These are phyloP conservation scores for Drosophila orosa DNA, from an alignment of 1,140 invertebrate genomes.

Conservation along the genomic window DNA sequence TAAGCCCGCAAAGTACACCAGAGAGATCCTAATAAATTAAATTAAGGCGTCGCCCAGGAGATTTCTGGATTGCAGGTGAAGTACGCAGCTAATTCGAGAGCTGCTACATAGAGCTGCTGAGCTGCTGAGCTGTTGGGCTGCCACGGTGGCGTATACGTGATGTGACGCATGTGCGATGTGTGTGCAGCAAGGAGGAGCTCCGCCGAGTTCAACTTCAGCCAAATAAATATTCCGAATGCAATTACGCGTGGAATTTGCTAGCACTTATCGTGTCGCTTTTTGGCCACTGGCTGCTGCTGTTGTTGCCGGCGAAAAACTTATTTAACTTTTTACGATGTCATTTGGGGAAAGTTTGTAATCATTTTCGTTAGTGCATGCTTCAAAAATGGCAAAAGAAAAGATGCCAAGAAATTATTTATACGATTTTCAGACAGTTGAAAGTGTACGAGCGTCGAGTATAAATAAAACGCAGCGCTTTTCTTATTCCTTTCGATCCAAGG, in stretches of 20 bases:
- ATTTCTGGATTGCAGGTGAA: slow-evolving; percentile 24
- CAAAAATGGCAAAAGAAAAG: slow-evolving; percentile 62
- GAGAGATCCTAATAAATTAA: slow-evolving; percentile 36
- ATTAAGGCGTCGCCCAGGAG: slow-evolving; percentile 33
- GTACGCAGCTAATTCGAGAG: slow-evolving; percentile 12
- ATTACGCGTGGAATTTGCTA: slow-evolving; percentile 75
- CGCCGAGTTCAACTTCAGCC: slow-evolving; percentile 3
- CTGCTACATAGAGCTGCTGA: not conserved
- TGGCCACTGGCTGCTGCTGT: slow-evolving; percentile 32
- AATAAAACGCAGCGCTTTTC: slow-evolving; percentile 45
- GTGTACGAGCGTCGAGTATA: slow-evolving; percentile 40
- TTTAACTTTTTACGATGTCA: slow-evolving; percentile 81
- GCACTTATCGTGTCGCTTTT: slow-evolving; percentile 65
- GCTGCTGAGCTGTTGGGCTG: not conserved
- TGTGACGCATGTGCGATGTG: not conserved
- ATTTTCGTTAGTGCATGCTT: slow-evolving; percentile 73
- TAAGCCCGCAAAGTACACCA: slow-evolving; percentile 15
- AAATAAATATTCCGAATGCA: slow-evolving; percentile 77
- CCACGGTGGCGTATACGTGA: slow-evolving; percentile 16
- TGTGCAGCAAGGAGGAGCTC: not conserved
- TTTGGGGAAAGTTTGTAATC: slow-evolving; percentile 77
- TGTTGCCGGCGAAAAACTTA: slow-evolving; percentile 54
- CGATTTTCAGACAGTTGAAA: slow-evolving; percentile 66
- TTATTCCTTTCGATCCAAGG: slow-evolving; percentile 20
- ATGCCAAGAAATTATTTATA: slow-evolving; percentile 74